These are phyloP conservation scores for Nyctibius bracteatus DNA, from an alignment of 2,113 vertebrate genomes.

Conservation along the genomic window DNA sequence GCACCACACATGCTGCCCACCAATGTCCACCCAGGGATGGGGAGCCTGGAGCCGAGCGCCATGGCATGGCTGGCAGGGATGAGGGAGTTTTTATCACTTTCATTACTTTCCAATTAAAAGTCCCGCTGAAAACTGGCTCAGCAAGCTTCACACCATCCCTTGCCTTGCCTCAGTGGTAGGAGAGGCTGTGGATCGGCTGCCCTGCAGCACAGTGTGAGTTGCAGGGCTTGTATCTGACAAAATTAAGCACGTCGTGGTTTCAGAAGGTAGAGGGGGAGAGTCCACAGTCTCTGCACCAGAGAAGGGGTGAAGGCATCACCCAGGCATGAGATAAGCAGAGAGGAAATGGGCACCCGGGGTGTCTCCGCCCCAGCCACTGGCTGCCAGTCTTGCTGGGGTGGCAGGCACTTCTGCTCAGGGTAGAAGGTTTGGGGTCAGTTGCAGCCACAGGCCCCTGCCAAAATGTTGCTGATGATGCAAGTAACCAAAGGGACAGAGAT, in stretches of 20 bases:
- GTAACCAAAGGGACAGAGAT: background rate
- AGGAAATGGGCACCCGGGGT: fast-evolving
- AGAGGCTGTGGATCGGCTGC: background rate
- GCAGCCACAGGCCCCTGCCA: background rate
- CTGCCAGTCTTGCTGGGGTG: background rate
- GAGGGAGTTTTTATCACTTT: background rate
- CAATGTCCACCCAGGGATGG: background rate
- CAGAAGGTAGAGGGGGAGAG: background rate
- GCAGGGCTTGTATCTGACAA: background rate
- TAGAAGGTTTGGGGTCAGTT: background rate
- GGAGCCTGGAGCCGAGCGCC: fast-evolving
- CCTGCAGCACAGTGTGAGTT: background rate
- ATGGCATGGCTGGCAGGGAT: fast-evolving
- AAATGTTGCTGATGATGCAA: background rate
- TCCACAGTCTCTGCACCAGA: background rate
- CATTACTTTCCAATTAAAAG: background rate
- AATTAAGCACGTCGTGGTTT: fast-evolving
- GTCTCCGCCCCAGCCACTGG: fast-evolving
- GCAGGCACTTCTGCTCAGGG: background rate
- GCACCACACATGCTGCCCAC: background rate
- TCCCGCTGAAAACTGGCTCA: background rate
- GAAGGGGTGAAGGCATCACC: background rate
- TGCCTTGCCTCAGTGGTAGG: background rate
- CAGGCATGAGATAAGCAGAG: background rate
- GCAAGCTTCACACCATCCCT: background rate